Percentiles rank a stretch among this genome's conserved stretches.
These are phyloP conservation scores for Odocoileus virginianus DNA, from an alignment of 2,113 vertebrate genomes.

Conservation along the genomic window DNA sequence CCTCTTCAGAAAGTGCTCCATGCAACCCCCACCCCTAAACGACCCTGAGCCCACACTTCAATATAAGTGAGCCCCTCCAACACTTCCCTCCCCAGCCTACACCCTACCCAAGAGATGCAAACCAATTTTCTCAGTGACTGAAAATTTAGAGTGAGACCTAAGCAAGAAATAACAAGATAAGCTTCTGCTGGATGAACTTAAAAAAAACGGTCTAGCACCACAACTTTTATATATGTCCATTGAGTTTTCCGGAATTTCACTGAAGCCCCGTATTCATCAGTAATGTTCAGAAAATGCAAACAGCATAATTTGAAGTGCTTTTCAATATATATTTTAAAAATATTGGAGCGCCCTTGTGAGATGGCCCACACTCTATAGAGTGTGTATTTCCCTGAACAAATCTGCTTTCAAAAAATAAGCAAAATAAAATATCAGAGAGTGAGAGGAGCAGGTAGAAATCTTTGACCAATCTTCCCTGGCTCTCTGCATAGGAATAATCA, in stretches of 20 bases:
- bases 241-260: not conserved
- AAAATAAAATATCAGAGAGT: not conserved
- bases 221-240: not conserved
- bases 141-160: not conserved
- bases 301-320: not conserved
- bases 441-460: not conserved
- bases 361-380: not conserved
- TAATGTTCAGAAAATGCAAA: constrained; percentile 7
- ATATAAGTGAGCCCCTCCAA: constrained; percentile 35
- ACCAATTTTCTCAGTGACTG: not conserved
- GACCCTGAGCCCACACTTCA: constrained; percentile 45
- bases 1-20: constrained; percentile 69
- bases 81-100: not conserved
- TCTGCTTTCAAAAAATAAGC: not conserved
- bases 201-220: not conserved
- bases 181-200: not conserved
- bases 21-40: constrained; percentile 35
- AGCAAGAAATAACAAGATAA: constrained; percentile 1
- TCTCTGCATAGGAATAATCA: not conserved
- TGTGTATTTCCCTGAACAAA: not conserved
- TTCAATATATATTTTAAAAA: constrained; percentile 23
- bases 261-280: not conserved
- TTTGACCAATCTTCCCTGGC: not conserved
- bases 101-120: not conserved
- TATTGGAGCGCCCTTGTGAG: not conserved